phyloP scores from a whole-genome alignment of 2,888 invertebrate species.

The Acrobasis consociella region DNA sequence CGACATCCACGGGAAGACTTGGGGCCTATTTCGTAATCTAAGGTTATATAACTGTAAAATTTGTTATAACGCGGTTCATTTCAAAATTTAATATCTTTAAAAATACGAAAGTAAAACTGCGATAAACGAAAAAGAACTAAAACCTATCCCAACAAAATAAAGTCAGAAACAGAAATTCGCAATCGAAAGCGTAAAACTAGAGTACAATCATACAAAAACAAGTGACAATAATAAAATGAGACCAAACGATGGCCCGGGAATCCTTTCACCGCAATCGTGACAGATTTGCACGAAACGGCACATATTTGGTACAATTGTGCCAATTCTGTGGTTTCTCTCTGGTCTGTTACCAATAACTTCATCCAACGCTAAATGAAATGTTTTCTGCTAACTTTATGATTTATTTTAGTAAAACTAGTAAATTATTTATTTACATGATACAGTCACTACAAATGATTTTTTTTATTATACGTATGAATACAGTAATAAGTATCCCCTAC shows the following conservation, averaged over 20 bases:
- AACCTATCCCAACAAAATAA: not conserved
- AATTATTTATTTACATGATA: too few relatives aligned
- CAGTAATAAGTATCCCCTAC: too few relatives aligned
- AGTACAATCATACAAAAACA: slow-evolving; percentile 5
- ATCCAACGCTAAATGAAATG: not conserved
- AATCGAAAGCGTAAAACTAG: slow-evolving; percentile 1
- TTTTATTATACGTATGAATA: too few relatives aligned
- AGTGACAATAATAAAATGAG: slow-evolving; percentile 19
- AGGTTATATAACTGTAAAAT: too few relatives aligned
- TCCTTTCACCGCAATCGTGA: slow-evolving; percentile 23
- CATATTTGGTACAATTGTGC: slow-evolving; percentile 15
- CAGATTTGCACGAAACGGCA: slow-evolving; percentile 23
- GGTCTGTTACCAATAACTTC: not conserved
- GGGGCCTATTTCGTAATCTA: too few relatives aligned
- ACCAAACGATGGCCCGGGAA: slow-evolving; percentile 7
- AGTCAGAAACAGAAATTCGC: not conserved
- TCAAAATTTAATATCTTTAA: too few relatives aligned
- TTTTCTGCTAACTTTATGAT: too few relatives aligned
- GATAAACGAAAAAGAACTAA: not conserved
- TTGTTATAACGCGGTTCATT: too few relatives aligned
- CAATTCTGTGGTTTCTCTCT: not conserved
- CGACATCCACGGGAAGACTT: too few relatives aligned
- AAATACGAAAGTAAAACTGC: too few relatives aligned
- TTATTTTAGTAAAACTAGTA: too few relatives aligned
- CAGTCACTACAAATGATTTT: too few relatives aligned